These are phyloP conservation scores for Hafferia zeledoni DNA, from an alignment of 2,797 vertebrate species.

Conservation along the genomic window DNA sequence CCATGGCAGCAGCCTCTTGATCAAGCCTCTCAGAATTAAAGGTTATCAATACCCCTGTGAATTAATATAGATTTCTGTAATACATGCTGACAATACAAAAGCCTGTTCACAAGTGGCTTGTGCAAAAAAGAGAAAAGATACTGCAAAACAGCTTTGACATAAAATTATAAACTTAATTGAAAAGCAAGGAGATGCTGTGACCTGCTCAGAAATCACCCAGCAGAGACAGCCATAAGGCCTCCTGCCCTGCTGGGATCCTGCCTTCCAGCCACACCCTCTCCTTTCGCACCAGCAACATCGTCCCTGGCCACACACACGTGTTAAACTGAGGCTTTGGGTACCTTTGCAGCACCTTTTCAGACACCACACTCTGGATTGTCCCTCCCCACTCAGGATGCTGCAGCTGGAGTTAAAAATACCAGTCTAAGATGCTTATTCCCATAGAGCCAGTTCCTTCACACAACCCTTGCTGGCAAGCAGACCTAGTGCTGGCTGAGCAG, in stretches of 20 bases:
- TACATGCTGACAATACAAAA: neutral
- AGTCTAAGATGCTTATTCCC: neutral
- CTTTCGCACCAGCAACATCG: neutral
- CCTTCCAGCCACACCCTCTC: neutral
- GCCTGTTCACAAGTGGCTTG: neutral
- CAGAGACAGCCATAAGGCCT: neutral
- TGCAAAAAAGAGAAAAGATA: neutral
- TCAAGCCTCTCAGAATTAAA: neutral
- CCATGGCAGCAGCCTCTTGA: neutral
- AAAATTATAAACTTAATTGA: neutral
- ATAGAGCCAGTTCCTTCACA: neutral
- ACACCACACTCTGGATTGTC: neutral
- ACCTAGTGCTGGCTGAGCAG: neutral
- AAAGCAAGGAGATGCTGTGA: neutral
- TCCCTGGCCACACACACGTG: rapidly evolving
- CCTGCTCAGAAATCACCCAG: neutral
- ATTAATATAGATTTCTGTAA: conserved; percentile 6
- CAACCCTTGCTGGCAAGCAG: neutral
- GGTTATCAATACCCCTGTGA: conserved; percentile 12
- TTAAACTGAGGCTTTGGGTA: neutral
- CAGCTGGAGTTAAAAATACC: rapidly evolving
- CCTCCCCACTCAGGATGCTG: neutral
- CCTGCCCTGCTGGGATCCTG: neutral
- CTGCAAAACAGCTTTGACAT: neutral
- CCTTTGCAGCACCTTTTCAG: neutral